Conservation (phyloP, 2,888 invertebrate species). For the Hypolimnas misippus region DNA sequence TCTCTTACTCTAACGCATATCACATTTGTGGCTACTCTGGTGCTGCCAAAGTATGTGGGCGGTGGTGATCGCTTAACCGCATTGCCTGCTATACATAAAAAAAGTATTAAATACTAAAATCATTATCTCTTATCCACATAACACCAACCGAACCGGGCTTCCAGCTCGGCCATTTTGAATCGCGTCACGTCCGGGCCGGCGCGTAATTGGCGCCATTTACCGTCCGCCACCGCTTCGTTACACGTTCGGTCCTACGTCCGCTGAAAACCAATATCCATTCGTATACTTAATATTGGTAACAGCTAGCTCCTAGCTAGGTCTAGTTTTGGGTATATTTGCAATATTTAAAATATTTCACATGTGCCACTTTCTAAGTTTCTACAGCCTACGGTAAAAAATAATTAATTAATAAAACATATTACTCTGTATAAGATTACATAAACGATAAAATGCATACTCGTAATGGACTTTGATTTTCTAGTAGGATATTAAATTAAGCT, state of each 20-base stretch:
- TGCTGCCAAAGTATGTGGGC: too few species aligned
- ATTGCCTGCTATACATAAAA: too few species aligned
- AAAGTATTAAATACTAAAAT: neutral
- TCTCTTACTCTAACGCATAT: too few species aligned
- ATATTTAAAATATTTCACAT: neutral
- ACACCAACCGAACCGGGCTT: slow-evolving; percentile 43
- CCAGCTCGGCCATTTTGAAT: slow-evolving; percentile 61
- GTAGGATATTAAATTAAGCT: too few species aligned
- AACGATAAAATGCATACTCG: too few species aligned
- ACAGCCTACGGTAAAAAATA: too few species aligned
- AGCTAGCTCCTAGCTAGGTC: slow-evolving; percentile 15
- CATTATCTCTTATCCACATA: slow-evolving; percentile 52
- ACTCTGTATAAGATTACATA: too few species aligned
- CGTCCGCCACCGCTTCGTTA: slow-evolving; percentile 63
- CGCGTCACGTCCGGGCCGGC: slow-evolving; percentile 76
- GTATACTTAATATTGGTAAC: slow-evolving; percentile 22
- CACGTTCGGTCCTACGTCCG: slow-evolving; percentile 51
- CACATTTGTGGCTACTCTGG: too few species aligned
- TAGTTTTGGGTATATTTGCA: slow-evolving; percentile 1
- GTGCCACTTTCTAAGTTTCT: too few species aligned
- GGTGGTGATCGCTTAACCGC: too few species aligned
- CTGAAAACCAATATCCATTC: slow-evolving; percentile 49
- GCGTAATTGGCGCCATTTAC: slow-evolving; percentile 81
- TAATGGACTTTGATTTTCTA: too few species aligned
- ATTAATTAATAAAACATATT: too few species aligned